Conservation (phyloP, 1,140 invertebrate species). For the Ceratoteleas bidentatus region DNA sequence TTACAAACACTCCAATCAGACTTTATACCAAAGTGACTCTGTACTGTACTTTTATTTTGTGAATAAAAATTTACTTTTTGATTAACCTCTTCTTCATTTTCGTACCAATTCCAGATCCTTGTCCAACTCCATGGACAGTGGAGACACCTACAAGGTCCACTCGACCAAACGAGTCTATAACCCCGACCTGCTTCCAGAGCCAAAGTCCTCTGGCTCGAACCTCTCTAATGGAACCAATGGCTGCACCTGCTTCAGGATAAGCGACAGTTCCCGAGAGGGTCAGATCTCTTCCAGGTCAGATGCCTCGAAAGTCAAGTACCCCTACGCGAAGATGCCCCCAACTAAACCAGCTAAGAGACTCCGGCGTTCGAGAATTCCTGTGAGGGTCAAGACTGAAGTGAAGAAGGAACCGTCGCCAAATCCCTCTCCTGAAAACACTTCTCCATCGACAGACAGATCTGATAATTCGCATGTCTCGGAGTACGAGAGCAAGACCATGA, state of each 20-base stretch:
- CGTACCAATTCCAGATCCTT: conserved; percentile 36
- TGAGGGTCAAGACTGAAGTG: conserved; percentile 13
- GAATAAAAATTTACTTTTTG: background rate
- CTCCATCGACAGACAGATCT: conserved; percentile 8
- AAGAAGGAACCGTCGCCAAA: conserved; percentile 2
- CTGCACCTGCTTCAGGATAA: conserved; percentile 31
- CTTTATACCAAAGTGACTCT: too few relatives aligned
- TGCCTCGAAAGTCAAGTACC: background rate
- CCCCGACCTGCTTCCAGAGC: background rate
- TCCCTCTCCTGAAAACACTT: conserved; percentile 20
- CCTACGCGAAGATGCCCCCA: background rate
- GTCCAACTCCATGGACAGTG: conserved; percentile 41
- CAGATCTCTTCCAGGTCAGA: conserved; percentile 8
- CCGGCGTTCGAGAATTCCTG: conserved; percentile 37
- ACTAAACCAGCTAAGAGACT: background rate
- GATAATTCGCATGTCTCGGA: conserved; percentile 58
- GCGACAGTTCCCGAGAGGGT: conserved; percentile 14
- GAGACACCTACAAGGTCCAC: conserved; percentile 33
- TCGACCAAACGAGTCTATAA: conserved; percentile 14
- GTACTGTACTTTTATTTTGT: conserved; percentile 1
- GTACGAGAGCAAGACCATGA: conserved; percentile 53
- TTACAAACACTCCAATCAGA: too few relatives aligned
- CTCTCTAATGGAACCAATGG: background rate
- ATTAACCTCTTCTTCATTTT: background rate
- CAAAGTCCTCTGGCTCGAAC: conserved; percentile 1